Conservation (phyloP, 1,140 invertebrate genomes). For the Proales similis region DNA sequence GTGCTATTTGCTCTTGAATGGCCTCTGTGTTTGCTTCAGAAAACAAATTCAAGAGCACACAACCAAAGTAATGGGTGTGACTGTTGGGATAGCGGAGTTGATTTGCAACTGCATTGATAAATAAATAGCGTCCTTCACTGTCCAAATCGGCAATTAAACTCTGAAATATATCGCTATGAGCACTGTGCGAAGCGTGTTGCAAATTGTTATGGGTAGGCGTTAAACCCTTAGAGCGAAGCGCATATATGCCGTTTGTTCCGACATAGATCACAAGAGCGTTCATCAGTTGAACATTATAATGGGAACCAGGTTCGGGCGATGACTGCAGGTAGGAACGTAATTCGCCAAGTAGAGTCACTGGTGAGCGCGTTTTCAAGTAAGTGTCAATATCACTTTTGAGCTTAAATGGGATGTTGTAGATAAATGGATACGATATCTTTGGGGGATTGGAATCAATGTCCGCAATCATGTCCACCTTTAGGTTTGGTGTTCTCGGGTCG, state of each 20-base stretch:
- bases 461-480: slow-evolving; percentile 78
- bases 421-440: slow-evolving; percentile 79
- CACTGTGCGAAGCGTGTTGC: slow-evolving; percentile 85
- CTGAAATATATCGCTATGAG: slow-evolving; percentile 99
- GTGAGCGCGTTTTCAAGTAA: slow-evolving; percentile 84
- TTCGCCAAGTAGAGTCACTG: slow-evolving; percentile 89
- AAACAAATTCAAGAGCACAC: slow-evolving; percentile 88
- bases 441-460: slow-evolving; percentile 73
- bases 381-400: slow-evolving; percentile 91
- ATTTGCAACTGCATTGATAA: slow-evolving; percentile 95
- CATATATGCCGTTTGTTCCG: slow-evolving; percentile 57
- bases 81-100: slow-evolving; percentile 96
- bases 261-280: slow-evolving; percentile 32
- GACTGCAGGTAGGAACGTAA: slow-evolving; percentile 56
- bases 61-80: slow-evolving; percentile 98
- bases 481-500: slow-evolving; percentile 91
- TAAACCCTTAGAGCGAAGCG: slow-evolving; percentile 63
- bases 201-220: slow-evolving; percentile 68
- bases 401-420: slow-evolving; percentile 69
- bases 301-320: slow-evolving; percentile 10
- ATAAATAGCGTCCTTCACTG: slow-evolving; percentile 85
- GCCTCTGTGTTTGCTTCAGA: slow-evolving; percentile 94
- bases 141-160: slow-evolving; percentile 94
- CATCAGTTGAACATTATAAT: slow-evolving; percentile 33
- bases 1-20: slow-evolving; percentile 71